Conservation (phyloP, 2,113 vertebrate species). For the Misgurnus anguillicaudatus region DNA sequence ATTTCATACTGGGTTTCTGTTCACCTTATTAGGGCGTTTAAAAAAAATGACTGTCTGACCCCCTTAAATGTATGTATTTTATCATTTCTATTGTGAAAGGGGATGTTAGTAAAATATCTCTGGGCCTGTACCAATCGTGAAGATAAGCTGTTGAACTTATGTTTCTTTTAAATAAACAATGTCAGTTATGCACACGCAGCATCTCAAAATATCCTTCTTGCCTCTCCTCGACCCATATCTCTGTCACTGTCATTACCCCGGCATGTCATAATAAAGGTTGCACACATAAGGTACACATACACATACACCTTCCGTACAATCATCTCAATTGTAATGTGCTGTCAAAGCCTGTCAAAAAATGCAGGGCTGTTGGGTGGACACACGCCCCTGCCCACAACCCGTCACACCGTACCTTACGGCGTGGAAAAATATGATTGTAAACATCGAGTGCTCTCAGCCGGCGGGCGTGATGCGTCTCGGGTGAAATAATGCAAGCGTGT, state of each 20-base stretch:
- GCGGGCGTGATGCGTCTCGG: constrained; percentile 12
- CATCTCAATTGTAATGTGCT: constrained; percentile 39
- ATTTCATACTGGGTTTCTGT: too few relatives aligned
- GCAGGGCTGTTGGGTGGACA: constrained; percentile 37
- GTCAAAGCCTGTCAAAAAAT: constrained; percentile 40
- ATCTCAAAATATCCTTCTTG: background rate
- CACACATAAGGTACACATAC: background rate
- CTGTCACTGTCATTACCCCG: constrained; percentile 26
- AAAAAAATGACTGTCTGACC: too few relatives aligned
- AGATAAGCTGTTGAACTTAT: background rate
- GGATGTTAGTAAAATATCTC: background rate
- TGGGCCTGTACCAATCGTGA: too few relatives aligned
- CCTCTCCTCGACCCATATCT: background rate
- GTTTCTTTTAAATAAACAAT: background rate
- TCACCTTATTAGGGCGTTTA: too few relatives aligned
- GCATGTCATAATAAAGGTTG: constrained; percentile 41
- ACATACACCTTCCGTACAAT: constrained; percentile 31
- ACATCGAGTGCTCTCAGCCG: constrained; percentile 28
- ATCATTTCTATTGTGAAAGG: too few relatives aligned
- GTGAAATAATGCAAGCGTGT: constrained; percentile 39
- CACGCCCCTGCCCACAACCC: constrained; percentile 36
- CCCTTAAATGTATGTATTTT: too few relatives aligned
- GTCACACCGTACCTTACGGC: constrained; percentile 9
- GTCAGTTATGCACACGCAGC: background rate
- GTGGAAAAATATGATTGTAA: constrained; percentile 53